Base-by-base conservation (phyloP, 2,888 invertebrate species). In the Brachycybe producta region DNA sequence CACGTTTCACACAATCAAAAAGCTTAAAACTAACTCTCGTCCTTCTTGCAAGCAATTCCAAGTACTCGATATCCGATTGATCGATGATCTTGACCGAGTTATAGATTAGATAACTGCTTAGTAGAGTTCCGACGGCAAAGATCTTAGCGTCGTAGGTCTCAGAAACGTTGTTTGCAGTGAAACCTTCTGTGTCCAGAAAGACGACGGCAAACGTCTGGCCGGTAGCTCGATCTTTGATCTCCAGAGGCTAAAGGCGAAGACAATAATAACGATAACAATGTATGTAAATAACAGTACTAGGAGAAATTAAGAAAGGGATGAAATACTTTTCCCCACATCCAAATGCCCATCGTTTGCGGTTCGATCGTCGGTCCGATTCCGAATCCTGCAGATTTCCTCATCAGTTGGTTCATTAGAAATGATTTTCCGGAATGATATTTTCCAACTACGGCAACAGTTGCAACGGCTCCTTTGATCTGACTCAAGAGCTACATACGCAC, bases 61-160 rank as follows among this genome's bases (percentile, higher is more conserved):
- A 52, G 48, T 58, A 58, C 49, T 58, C 58, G 35, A 58, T 58
- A 41, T 58, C 58, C 4, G 56, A 52, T 46, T 58, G 58, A 41
- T 58, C 58, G 27, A 58, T 58, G 23, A 58, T 58, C 45, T 58
- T 58, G 2, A 58, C 58, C 19, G 57, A 58, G 38, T 58, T 58
- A 21, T 57, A 58, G 34, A 58, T 45, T n/a, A 58, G 42, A 28
- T 56, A 51, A n/a, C 56, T 56, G 43, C 57, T 57, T 5, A 58
- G 43, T 11, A 58, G 41, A 27, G 58, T 58, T 38, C 57, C 44
- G n/a, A 58, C 58, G 13, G 58, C 57, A 50, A 58, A 58, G 21
- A 58, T 57, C 51, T 58, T 58, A 5, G 58, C 57, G 44, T 58
- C 58, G 41, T 58, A 58, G 34, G 53, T 57, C 50, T 58, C 58